Percentiles rank a stretch among this genome's conserved stretches.
phyloP scores from a whole-genome alignment of 2,797 vertebrate species.

The Tangara arthus region DNA sequence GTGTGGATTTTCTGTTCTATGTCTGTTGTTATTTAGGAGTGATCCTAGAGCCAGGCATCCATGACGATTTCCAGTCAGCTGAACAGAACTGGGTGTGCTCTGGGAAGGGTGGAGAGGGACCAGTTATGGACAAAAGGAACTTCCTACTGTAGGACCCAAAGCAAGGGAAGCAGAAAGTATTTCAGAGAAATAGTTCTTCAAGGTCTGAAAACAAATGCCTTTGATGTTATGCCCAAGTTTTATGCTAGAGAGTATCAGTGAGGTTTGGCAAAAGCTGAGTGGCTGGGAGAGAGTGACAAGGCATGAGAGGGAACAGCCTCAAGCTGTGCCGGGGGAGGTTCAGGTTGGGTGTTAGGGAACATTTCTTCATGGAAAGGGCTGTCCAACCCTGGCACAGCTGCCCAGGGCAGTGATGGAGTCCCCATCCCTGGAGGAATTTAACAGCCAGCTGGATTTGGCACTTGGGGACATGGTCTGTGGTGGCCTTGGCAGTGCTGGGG shows the following conservation, averaged over 20 bases:
- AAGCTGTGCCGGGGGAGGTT: not conserved
- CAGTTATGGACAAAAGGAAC: not conserved
- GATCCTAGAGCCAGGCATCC: not conserved
- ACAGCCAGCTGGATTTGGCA: not conserved
- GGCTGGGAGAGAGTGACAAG: not conserved
- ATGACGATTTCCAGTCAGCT: not conserved
- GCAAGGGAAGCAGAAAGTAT: not conserved
- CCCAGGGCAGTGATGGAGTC: not conserved
- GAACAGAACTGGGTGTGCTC: fast-evolving
- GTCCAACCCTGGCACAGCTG: not conserved
- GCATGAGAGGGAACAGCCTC: fast-evolving
- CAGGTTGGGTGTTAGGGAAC: not conserved
- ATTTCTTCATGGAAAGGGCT: not conserved
- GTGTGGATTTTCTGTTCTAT: not conserved
- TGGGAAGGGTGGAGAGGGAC: not conserved
- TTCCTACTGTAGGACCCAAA: not conserved
- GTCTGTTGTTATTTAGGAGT: not conserved
- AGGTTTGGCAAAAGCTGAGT: not conserved
- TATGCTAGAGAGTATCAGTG: not conserved
- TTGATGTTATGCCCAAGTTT: not conserved
- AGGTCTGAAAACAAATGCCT: not conserved
- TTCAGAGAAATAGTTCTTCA: not conserved
- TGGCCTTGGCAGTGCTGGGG: not conserved
- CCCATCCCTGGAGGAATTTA: not conserved
- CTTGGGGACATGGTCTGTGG: not conserved